phyloP scores from a whole-genome alignment of 2,888 invertebrate species.

The Agrochola circellaris region DNA sequence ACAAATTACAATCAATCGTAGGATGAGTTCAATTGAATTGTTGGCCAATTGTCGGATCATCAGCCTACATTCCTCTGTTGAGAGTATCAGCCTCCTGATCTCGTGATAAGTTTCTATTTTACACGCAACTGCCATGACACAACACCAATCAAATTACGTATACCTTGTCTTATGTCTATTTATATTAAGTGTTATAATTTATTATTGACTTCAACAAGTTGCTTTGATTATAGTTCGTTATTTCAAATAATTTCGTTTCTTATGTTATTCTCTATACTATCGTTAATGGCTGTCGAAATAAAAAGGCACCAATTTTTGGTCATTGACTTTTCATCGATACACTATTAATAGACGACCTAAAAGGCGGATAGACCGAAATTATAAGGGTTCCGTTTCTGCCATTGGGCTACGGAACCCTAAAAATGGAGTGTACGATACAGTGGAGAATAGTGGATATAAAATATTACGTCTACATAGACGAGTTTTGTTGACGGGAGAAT shows the following conservation, averaged over 20 bases:
- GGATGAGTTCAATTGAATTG: slow-evolving; percentile 60
- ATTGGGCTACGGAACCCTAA: background rate
- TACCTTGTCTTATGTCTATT: background rate
- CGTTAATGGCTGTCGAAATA: background rate
- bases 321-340: background rate
- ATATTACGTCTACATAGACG: background rate
- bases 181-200: background rate
- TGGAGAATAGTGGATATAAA: background rate
- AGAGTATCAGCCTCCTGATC: slow-evolving; percentile 20
- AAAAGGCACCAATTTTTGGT: background rate
- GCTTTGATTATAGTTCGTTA: background rate
- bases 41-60: slow-evolving; percentile 52
- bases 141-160: slow-evolving; percentile 39
- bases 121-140: slow-evolving; percentile 21
- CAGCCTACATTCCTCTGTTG: slow-evolving; percentile 53
- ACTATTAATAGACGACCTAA: background rate
- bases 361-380: background rate
- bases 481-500: no score
- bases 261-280: background rate
- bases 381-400: background rate
- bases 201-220: background rate
- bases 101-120: slow-evolving; percentile 40
- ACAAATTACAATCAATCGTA: slow-evolving; percentile 51
- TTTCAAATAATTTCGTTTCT: background rate
- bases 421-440: background rate